Evolutionary conservation across 2,797 vertebrate species (phyloP), one percentile per base, ranked within the genome.

Genomic region (Prionace glauca): DNA sequence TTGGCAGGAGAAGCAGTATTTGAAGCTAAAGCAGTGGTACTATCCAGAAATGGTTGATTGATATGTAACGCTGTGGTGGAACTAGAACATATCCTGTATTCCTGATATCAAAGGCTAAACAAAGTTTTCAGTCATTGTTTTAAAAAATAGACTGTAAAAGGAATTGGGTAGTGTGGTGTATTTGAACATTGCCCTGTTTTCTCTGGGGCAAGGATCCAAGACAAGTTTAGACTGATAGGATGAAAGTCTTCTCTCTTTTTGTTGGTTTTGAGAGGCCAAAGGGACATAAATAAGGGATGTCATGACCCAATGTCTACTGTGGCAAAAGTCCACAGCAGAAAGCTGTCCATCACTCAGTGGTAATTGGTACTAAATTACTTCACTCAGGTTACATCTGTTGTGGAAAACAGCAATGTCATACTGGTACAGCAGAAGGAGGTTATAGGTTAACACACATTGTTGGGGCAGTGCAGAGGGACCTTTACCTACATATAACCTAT

Each of bases 221-320:
- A 32, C 26, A 50, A 94, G 20, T 50, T 41, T 50, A 72, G 62
- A 26, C 91, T 11, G 93, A 18, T 56, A 12, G 69, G 12, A 72
- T 45, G 62, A 18, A 26, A 56, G 62, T 50, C 29, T 56, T 60
- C 71, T 95, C 72, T 95, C 74, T 96, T 95, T 96, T 96, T 95
- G 62, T 67, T 67, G 95, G 84, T 92, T 95, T 41, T 60, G 90
- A 16, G 36, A 74, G 93, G 18, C 45, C 45, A 4, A 74, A 74
- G 93, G 56, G 69, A 74, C 71, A 74, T 74, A 56, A 72, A 95
- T 72, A 56, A 77, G 93, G 45, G 45, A 95, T 74, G 41, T 16
- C 71, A 60, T 60, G 69, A 95, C 93, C 72, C 71, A 95, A 69
- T 95, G 77, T 77, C 93, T n/a, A 95, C 26, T n/a, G 36, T 92